phyloP scores from a whole-genome alignment of 2,888 invertebrate species.

The Liopterus haemorrhoidalis region DNA sequence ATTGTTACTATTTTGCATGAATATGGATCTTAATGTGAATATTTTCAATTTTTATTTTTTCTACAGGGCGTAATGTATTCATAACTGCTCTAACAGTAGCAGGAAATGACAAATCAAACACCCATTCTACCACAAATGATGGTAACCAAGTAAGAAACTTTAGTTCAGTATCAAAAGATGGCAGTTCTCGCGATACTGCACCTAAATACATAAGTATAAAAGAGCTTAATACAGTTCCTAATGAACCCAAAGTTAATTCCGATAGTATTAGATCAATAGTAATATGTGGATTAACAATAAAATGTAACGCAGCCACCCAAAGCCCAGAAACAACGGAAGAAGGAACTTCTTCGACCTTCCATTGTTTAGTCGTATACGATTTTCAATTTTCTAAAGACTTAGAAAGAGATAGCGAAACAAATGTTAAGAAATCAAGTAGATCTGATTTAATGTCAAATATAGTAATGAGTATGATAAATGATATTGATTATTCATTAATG shows the following conservation, averaged over 20 bases:
- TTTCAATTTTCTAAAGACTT: slow-evolving; percentile 60
- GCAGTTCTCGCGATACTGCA: neutral
- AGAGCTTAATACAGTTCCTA: neutral
- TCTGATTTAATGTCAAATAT: slow-evolving; percentile 13
- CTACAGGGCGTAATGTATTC: slow-evolving; percentile 25
- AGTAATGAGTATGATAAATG: slow-evolving; percentile 22
- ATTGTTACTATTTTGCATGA: no score
- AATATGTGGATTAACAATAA: slow-evolving; percentile 49
- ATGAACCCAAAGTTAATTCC: slow-evolving; percentile 4
- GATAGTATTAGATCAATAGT: slow-evolving; percentile 46
- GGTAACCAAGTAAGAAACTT: neutral
- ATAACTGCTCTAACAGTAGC: slow-evolving; percentile 27
- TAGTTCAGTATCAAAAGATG: no score
- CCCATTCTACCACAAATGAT: slow-evolving; percentile 1
- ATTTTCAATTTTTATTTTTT: slow-evolving; percentile 3
- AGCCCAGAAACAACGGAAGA: slow-evolving; percentile 20
- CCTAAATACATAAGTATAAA: neutral
- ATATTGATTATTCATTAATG: slow-evolving; percentile 19
- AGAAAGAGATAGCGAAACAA: slow-evolving; percentile 48
- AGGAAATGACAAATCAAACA: slow-evolving; percentile 17
- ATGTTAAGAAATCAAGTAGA: slow-evolving; percentile 37
- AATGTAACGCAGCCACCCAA: slow-evolving; percentile 25
- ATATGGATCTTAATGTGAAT: no score
- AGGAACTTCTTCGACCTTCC: slow-evolving; percentile 34
- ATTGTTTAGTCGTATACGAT: slow-evolving; percentile 63